Conservation (phyloP, 2,797 vertebrate genomes). For the Hippocampus kuda region DNA sequence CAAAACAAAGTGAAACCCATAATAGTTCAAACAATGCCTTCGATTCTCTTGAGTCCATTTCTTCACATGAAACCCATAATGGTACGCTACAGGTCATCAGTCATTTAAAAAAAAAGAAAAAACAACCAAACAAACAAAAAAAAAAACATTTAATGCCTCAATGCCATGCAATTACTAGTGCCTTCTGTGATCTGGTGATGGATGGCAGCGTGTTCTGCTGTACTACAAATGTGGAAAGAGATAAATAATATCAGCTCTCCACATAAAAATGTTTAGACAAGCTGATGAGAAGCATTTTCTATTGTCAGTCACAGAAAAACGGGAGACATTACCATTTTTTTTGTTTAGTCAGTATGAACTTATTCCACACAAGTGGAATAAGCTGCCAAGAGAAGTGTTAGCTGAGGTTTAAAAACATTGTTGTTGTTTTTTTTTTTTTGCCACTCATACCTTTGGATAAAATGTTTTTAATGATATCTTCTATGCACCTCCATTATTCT, state of each 20-base stretch:
- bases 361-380: neutral
- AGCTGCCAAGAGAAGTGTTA: no score
- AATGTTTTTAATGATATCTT: no score
- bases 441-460: no score
- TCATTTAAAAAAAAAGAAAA: slow-evolving; percentile 5
- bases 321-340: neutral
- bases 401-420: no score
- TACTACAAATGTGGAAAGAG: neutral
- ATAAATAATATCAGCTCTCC: neutral
- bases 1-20: slow-evolving; percentile 22
- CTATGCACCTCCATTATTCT: no score
- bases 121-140: neutral
- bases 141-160: slow-evolving; percentile 12
- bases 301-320: neutral
- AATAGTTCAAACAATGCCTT: slow-evolving; percentile 22
- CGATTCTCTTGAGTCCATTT: slow-evolving; percentile 19
- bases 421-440: no score
- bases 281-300: neutral
- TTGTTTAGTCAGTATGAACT: neutral
- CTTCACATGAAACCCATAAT: slow-evolving; percentile 23
- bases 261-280: neutral
- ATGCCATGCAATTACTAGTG: slow-evolving; percentile 13
- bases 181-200: neutral
- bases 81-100: slow-evolving; percentile 17
- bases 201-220: neutral